A percentile compares a stretch with the other conserved stretches of the same genome.
Evolutionary conservation across 1,140 invertebrate species (phyloP).

Genomic region (Aphidius gifuensis): DNA sequence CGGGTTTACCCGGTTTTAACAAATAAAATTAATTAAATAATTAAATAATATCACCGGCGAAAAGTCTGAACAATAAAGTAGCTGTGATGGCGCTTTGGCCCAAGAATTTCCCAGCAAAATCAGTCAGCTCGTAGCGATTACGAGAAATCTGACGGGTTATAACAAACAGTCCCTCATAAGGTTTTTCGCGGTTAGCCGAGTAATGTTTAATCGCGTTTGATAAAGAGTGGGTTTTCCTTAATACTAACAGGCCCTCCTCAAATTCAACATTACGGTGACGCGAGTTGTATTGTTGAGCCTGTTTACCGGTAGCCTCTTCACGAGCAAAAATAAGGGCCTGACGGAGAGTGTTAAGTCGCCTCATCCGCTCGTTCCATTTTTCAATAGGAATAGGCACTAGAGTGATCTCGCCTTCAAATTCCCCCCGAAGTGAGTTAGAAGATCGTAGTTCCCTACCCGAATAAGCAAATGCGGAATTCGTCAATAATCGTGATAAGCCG

Average conservation of each 20-base stretch:
- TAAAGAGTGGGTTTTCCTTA: neutral
- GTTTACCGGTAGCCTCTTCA: neutral
- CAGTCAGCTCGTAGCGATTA: too few relatives aligned
- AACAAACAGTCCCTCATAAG: neutral
- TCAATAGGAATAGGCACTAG: neutral
- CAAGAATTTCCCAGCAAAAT: too few relatives aligned
- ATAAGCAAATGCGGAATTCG: constrained; percentile 39
- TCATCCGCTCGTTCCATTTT: constrained; percentile 5
- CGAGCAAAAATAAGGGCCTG: neutral
- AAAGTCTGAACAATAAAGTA: too few relatives aligned
- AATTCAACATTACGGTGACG: constrained; percentile 20
- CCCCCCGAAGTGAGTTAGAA: constrained; percentile 2
- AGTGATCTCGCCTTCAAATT: neutral
- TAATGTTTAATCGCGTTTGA: neutral
- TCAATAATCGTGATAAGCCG: constrained; percentile 29
- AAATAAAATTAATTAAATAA: too few relatives aligned
- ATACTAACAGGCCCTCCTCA: constrained; percentile 18
- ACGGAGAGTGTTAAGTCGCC: neutral
- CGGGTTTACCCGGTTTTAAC: too few relatives aligned
- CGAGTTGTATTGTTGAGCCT: constrained; percentile 23
- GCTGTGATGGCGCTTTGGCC: too few relatives aligned
- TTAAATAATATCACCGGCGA: too few relatives aligned
- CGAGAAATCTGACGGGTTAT: too few relatives aligned
- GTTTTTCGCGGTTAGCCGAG: neutral
- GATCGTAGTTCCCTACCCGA: constrained; percentile 40